Evolutionary conservation across 2,113 vertebrate genomes (phyloP).

Genomic region (Ceratotherium simum): DNA sequence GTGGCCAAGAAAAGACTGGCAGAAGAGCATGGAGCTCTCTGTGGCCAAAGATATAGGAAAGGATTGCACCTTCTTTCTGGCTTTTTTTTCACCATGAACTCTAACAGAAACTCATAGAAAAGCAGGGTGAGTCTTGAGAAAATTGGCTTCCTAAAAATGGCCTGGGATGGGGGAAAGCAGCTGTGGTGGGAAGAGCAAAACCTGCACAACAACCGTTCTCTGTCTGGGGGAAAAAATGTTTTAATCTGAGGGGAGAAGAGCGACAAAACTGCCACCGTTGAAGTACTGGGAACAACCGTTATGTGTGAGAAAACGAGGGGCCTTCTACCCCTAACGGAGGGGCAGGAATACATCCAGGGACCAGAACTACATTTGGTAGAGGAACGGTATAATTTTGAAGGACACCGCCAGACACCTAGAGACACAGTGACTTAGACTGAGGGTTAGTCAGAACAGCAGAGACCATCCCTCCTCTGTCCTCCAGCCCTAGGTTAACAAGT

Average conservation of each 20-base stretch:
- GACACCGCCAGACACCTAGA: no score
- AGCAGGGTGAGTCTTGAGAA: background rate
- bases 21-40: background rate
- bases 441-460: background rate
- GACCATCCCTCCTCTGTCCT: no score
- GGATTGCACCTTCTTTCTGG: background rate
- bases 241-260: background rate
- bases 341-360: background rate
- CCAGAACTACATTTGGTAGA: no score
- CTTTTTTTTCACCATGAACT: background rate
- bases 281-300: background rate
- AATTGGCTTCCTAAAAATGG: background rate
- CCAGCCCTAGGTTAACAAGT: fast-evolving
- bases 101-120: no score
- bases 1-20: background rate
- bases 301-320: background rate
- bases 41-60: fast-evolving
- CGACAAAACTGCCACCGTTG: background rate
- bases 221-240: background rate
- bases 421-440: background rate
- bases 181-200: background rate
- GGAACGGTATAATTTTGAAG: background rate
- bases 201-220: background rate
- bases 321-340: background rate
- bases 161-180: no score